Evolutionary conservation across 1,140 invertebrate genomes (phyloP).

Genomic region (Lepidurus couesii): DNA sequence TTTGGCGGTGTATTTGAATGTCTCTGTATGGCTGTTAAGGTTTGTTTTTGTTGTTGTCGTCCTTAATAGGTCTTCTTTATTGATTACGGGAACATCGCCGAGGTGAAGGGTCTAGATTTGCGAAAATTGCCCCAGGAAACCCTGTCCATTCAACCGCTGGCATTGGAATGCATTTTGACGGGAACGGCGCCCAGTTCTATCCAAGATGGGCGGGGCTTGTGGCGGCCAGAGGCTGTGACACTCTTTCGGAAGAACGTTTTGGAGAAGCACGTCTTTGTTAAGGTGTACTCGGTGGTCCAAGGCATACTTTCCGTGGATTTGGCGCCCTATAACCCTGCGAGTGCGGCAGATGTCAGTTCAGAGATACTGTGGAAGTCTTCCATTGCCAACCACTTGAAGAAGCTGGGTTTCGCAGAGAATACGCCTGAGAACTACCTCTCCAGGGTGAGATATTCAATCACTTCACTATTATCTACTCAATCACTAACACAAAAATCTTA

Average conservation of each 20-base stretch:
- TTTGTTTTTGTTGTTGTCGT: conserved; percentile 30
- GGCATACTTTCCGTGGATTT: conserved; percentile 61
- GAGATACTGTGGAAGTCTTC: conserved; percentile 39
- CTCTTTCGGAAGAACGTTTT: conserved; percentile 33
- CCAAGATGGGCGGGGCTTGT: conserved; percentile 52
- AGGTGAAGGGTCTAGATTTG: conserved; percentile 37
- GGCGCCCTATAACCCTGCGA: conserved; percentile 44
- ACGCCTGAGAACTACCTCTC: conserved; percentile 70
- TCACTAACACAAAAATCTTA: neutral
- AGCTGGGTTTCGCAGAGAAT: conserved; percentile 55
- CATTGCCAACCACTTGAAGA: conserved; percentile 58
- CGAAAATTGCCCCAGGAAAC: conserved; percentile 32
- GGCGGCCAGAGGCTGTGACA: conserved; percentile 53
- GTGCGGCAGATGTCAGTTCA: conserved; percentile 39
- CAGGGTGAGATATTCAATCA: conserved; percentile 48
- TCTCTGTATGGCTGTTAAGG: neutral
- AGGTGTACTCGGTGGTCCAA: conserved; percentile 74
- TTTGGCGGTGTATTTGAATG: neutral
- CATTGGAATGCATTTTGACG: conserved; percentile 63
- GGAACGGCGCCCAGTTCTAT: conserved; percentile 59
- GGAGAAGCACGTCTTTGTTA: conserved; percentile 39
- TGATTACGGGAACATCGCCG: conserved; percentile 64
- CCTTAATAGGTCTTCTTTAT: conserved; percentile 59
- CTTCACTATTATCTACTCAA: no score
- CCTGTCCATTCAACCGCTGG: conserved; percentile 50